These are phyloP conservation scores for Drosophila persimilis DNA, from an alignment of 1,140 invertebrate genomes.

Conservation along the genomic window DNA sequence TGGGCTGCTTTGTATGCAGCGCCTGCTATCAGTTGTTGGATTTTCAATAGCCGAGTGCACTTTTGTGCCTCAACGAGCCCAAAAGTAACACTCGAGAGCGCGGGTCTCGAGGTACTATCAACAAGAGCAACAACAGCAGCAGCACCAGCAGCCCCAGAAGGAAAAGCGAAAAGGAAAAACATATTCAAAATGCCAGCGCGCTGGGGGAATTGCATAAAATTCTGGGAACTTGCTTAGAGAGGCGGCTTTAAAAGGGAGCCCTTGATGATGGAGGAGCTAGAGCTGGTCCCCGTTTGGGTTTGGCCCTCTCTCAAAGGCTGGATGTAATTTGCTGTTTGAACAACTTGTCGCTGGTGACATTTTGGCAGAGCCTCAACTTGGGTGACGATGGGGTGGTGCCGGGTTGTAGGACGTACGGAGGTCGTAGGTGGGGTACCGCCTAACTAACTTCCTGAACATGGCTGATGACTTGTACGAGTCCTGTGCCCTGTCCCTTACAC, in stretches of 20 bases:
- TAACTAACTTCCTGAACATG: slow-evolving; percentile 80
- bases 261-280: slow-evolving; percentile 1
- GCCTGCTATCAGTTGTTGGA: slow-evolving; percentile 65
- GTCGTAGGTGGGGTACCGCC: slow-evolving; percentile 52
- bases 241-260: slow-evolving; percentile 32
- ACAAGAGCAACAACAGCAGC: slow-evolving; percentile 27
- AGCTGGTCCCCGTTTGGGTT: not conserved
- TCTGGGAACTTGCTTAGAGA: slow-evolving; percentile 12
- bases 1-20: slow-evolving; percentile 65
- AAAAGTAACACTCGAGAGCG: slow-evolving; percentile 55
- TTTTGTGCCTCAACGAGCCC: slow-evolving; percentile 60
- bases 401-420: not conserved
- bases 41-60: slow-evolving; percentile 66
- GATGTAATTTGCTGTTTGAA: slow-evolving; percentile 61
- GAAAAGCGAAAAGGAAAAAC: slow-evolving; percentile 30
- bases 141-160: slow-evolving; percentile 16
- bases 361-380: slow-evolving; percentile 59
- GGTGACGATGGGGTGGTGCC: slow-evolving; percentile 12
- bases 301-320: slow-evolving; percentile 15
- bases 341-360: slow-evolving; percentile 74
- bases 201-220: slow-evolving; percentile 19
- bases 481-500: not conserved
- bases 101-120: slow-evolving; percentile 43
- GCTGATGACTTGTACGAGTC: slow-evolving; percentile 73
- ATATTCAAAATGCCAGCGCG: slow-evolving; percentile 41